Evolutionary conservation across 2,113 vertebrate genomes (phyloP), one percentile per base, ranked within the genome.

Genomic region (Microcebus jonahi): DNA sequence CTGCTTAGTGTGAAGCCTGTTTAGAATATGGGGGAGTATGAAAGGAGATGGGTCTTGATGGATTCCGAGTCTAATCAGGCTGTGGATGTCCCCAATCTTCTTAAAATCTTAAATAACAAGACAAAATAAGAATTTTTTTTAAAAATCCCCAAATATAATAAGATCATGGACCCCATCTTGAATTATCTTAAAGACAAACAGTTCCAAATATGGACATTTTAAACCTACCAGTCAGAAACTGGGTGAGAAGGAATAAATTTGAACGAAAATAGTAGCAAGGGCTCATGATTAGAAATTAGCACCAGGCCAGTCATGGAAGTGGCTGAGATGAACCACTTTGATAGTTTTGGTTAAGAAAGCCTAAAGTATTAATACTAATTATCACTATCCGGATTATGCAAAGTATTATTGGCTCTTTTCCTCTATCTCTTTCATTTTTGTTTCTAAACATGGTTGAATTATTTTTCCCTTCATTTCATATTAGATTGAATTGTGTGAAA

Each of bases 1-100:
- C 71, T 70, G 86, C 97, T 80, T 92, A 61, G 96, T 92, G 88
- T 83, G 97, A 97, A 95, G 96, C 89, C 86, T 96, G 83, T 91
- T 91, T 79, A 50, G 89, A 81, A 93, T 61, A 57, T 75, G 57
- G 71, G 50, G 83, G 71, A 90, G 50, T 20, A 85, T 39, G 84
- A 94, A 90, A 89, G 31, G 57, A 90, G 70, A 82, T 73, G 73
- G 53, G 14, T 29, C 82, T 89, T 53, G 39, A 70, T 80, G 68
- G 63, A 83, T 45, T 91, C 92, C 0, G 5, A 77, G 55, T 73
- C 45, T 61, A 39, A 71, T n/a, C 77, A 61, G 57, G 55, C 7
- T 36, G 34, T 45, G 29, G 21, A 63, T 77, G 29, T 83, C 63
- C 57, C 81, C 25, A 70, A 53, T n/a, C 6, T 50, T 68, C n/a